Evolutionary conservation across 2,113 vertebrate species (phyloP).

Genomic region (Hylia prasina): DNA sequence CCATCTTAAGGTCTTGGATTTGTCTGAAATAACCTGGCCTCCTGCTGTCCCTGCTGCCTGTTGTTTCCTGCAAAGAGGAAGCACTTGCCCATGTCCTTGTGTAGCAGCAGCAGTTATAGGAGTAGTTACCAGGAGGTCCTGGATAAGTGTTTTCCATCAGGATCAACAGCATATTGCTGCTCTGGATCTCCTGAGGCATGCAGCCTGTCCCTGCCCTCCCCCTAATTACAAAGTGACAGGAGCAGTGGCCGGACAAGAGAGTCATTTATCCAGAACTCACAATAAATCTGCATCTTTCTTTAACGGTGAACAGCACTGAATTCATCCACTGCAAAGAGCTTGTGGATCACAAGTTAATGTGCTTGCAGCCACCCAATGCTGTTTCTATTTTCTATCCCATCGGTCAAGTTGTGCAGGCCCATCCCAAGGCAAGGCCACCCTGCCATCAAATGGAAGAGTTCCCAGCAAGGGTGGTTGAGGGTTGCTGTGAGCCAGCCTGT

Average conservation of each 20-base stretch:
- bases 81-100: not conserved
- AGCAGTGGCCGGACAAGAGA: not conserved
- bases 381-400: constrained; percentile 62
- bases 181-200: rapidly evolving
- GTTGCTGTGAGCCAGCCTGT: not conserved
- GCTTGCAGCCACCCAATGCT: constrained; percentile 50
- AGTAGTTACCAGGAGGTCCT: not conserved
- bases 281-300: not conserved
- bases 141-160: not conserved
- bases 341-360: constrained; percentile 66
- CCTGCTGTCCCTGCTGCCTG: not conserved
- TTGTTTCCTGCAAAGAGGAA: not conserved
- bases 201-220: not conserved
- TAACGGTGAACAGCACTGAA: constrained; percentile 64
- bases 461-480: not conserved
- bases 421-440: not conserved
- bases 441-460: not conserved
- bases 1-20: not conserved
- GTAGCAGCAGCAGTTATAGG: not conserved
- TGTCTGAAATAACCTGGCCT: not conserved
- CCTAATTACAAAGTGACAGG: not conserved
- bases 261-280: not conserved
- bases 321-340: constrained; percentile 75
- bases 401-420: not conserved
- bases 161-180: not conserved